phyloP scores from a whole-genome alignment of 2,888 invertebrate genomes.

The Rapana venosa region DNA sequence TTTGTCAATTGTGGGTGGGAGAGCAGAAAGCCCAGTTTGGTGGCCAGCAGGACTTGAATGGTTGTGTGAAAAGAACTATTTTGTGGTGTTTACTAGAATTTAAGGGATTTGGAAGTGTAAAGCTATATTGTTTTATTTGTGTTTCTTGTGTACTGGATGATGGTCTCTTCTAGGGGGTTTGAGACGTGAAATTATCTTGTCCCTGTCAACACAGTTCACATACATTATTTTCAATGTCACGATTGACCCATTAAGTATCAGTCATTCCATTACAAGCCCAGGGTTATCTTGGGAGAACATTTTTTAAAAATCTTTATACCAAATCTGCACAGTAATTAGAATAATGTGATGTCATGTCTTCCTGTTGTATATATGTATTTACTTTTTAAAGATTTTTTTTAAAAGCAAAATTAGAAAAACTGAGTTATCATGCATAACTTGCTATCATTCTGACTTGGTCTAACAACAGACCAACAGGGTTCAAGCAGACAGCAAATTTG shows the following conservation, averaged over 20 bases:
- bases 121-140: too few species aligned
- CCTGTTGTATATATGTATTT: background rate
- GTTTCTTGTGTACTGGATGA: too few species aligned
- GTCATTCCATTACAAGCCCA: constrained; percentile 1
- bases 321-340: background rate
- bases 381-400: background rate
- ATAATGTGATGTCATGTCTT: constrained; percentile 3
- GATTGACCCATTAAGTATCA: background rate
- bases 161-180: too few species aligned
- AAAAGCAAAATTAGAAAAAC: background rate
- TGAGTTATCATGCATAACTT: background rate
- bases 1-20: background rate
- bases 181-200: too few species aligned
- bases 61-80: too few species aligned
- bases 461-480: background rate
- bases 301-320: background rate
- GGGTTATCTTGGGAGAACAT: background rate
- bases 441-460: background rate
- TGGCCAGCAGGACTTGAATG: too few species aligned
- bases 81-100: too few species aligned
- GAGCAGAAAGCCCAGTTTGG: background rate
- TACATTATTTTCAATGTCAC: too few species aligned
- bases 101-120: too few species aligned
- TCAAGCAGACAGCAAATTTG: background rate
- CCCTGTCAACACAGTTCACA: too few species aligned